A percentile compares a stretch with the other conserved stretches of the same genome.
Conservation (phyloP, 2,888 invertebrate species). For the Seladonia tumulorum region DNA sequence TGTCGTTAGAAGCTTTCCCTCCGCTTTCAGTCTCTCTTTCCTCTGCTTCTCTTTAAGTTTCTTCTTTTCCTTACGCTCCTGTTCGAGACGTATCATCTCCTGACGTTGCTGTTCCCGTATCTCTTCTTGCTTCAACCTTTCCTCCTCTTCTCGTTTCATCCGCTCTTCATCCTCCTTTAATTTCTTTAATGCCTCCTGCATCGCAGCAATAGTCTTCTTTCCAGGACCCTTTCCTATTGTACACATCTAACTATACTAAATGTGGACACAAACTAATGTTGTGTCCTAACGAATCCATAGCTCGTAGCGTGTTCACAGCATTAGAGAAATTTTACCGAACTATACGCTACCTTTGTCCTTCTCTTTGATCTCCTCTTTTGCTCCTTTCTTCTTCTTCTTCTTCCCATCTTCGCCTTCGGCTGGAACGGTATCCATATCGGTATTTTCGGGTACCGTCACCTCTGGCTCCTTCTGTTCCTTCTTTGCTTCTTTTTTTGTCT, state of each 20-base stretch:
- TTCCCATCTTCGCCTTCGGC: slow-evolving; percentile 83
- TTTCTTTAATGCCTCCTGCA: slow-evolving; percentile 95
- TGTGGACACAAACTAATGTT: slow-evolving; percentile 36
- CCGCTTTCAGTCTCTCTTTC: slow-evolving; percentile 96
- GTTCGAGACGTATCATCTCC: slow-evolving; percentile 92
- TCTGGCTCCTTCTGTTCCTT: slow-evolving; percentile 63
- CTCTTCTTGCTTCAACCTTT: slow-evolving; percentile 90
- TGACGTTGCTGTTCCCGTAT: slow-evolving; percentile 90
- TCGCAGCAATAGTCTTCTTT: slow-evolving; percentile 94
- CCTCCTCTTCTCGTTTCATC: slow-evolving; percentile 90
- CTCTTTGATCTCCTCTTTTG: slow-evolving; percentile 85
- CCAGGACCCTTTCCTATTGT: slow-evolving; percentile 88
- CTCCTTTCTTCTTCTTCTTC: slow-evolving; percentile 85
- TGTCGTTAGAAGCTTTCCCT: slow-evolving; percentile 96
- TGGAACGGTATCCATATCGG: slow-evolving; percentile 77
- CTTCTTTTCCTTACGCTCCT: slow-evolving; percentile 94
- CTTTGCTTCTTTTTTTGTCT: slow-evolving; percentile 33
- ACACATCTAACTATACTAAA: slow-evolving; percentile 55
- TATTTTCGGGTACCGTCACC: slow-evolving; percentile 41
- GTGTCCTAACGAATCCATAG: slow-evolving; percentile 37
- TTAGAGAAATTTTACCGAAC: slow-evolving; percentile 10
- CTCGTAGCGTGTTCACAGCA: slow-evolving; percentile 1
- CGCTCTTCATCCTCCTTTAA: slow-evolving; percentile 95
- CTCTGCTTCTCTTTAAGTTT: slow-evolving; percentile 97
- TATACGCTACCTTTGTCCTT: slow-evolving; percentile 78